These are phyloP conservation scores for Hyaena hyaena DNA, from an alignment of 2,113 vertebrate genomes.

Conservation along the genomic window DNA sequence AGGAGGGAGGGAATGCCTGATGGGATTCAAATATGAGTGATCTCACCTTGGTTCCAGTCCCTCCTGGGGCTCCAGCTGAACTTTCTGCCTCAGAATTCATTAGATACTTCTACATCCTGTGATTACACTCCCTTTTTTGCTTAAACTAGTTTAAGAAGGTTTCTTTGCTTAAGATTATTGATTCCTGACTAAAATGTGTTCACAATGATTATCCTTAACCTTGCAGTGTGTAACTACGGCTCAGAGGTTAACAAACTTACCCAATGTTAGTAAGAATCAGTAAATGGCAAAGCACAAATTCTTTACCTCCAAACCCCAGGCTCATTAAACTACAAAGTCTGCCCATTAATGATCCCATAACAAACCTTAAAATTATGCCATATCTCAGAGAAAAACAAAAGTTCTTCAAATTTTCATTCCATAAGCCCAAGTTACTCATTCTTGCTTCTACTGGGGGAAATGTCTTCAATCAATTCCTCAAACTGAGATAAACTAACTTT, in stretches of 20 bases:
- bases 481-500: not conserved
- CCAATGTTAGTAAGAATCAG: not conserved
- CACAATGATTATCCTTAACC: not conserved
- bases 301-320: not conserved
- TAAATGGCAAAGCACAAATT: not conserved
- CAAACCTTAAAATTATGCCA: not conserved
- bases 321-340: not conserved
- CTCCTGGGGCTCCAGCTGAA: not conserved
- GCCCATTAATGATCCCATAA: not conserved
- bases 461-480: not conserved
- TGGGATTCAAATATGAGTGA: not conserved
- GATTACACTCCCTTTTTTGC: not conserved
- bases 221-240: not conserved
- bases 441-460: not conserved
- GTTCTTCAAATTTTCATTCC: not conserved
- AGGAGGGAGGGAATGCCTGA: not conserved
- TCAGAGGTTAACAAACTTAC: not conserved
- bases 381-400: not conserved
- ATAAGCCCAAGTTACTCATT: not conserved
- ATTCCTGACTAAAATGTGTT: not conserved
- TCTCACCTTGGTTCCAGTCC: not conserved
- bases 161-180: conserved; percentile 15
- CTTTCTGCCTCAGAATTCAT: not conserved
- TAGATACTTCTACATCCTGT: not conserved
- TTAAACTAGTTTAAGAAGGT: not conserved